Evolutionary conservation across 2,797 vertebrate genomes (phyloP).

Genomic region (Rhinophrynus dorsalis): DNA sequence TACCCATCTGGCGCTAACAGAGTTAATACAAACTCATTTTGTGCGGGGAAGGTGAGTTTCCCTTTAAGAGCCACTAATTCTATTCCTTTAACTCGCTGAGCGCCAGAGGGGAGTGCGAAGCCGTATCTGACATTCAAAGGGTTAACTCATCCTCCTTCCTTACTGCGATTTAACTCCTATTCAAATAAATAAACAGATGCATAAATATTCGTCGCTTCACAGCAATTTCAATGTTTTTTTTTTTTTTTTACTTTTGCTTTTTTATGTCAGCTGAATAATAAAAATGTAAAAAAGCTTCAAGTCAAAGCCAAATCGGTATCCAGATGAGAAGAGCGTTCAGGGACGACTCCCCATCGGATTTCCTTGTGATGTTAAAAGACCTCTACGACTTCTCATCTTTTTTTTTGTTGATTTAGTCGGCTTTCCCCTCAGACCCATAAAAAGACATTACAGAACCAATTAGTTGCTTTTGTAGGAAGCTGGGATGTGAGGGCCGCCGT

Average conservation of each 20-base stretch:
- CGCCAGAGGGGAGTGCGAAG: too few species aligned
- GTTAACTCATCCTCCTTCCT: too few species aligned
- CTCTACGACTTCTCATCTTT: neutral
- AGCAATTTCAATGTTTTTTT: neutral
- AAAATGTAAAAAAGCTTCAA: constrained; percentile 26
- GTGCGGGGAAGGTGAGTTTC: too few species aligned
- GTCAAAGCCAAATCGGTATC: neutral
- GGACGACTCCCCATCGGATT: accelerated
- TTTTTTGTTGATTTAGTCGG: constrained; percentile 15
- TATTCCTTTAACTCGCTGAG: too few species aligned
- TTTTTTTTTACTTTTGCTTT: neutral
- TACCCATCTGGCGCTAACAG: too few species aligned
- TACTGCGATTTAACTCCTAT: too few species aligned
- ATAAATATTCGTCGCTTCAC: neutral
- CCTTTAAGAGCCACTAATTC: too few species aligned
- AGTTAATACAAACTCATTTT: too few species aligned
- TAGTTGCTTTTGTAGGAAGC: neutral
- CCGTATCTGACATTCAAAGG: too few species aligned
- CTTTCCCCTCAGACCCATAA: neutral
- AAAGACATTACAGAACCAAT: neutral
- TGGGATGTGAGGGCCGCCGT: neutral
- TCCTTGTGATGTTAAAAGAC: neutral
- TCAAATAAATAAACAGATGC: neutral
- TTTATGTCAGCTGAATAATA: constrained; percentile 16
- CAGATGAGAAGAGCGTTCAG: neutral